A percentile compares a stretch with the other conserved stretches of the same genome.
Evolutionary conservation across 2,797 vertebrate genomes (phyloP).

Genomic region (Tinamus major): DNA sequence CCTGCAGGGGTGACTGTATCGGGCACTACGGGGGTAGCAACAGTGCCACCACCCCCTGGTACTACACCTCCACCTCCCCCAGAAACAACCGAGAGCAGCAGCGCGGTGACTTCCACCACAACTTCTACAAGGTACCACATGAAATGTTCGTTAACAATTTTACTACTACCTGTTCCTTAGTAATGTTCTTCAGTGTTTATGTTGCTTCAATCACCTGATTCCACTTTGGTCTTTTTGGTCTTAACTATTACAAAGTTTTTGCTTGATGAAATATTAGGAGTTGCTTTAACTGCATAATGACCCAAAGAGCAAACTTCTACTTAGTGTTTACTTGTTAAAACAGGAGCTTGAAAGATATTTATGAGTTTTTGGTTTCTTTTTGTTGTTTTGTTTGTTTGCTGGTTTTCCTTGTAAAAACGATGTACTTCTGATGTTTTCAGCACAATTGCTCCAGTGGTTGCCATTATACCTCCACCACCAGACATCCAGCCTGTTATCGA

Average conservation of each 20-base stretch:
- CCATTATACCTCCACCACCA: constrained; percentile 95
- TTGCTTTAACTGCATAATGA: background rate
- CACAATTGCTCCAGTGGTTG: constrained; percentile 83
- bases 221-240: background rate
- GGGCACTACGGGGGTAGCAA: constrained; percentile 69
- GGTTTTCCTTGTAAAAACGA: background rate
- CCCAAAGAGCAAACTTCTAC: background rate
- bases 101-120: constrained; percentile 67
- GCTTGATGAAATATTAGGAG: background rate
- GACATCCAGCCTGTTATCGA: constrained; percentile 98
- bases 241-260: background rate
- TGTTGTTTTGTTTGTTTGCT: no score
- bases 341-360: background rate
- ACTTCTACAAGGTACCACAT: constrained; percentile 65
- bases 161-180: background rate
- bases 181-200: rapidly evolving
- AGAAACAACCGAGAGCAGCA: constrained; percentile 66
- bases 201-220: background rate
- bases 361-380: no score
- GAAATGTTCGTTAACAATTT: background rate
- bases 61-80: constrained; percentile 82
- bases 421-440: constrained; percentile 64
- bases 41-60: constrained; percentile 81
- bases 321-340: background rate
- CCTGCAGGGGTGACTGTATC: constrained; percentile 83